These are phyloP conservation scores for Gymnoscelis rufifasciata DNA, from an alignment of 2,888 invertebrate species.

Conservation along the genomic window DNA sequence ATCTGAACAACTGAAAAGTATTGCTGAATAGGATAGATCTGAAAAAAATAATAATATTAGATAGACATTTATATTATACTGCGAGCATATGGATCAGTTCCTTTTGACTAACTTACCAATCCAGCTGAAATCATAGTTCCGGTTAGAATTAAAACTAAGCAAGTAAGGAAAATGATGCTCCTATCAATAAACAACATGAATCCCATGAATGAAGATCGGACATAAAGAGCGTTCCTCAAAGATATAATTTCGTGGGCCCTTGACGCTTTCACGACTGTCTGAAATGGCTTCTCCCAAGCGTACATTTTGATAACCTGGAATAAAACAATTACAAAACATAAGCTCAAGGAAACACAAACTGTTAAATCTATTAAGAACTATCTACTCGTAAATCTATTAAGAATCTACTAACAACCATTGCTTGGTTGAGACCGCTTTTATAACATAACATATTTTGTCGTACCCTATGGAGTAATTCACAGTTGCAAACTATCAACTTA, in stretches of 20 bases:
- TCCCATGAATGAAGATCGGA: constrained; percentile 83
- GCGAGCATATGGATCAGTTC: no score
- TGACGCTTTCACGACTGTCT: constrained; percentile 80
- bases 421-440: no score
- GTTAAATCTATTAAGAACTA: no score
- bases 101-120: constrained; percentile 37
- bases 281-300: constrained; percentile 93
- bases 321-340: no score
- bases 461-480: no score
- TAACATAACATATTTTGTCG: no score
- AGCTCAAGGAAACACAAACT: no score
- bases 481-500: no score
- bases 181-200: constrained; percentile 87
- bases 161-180: constrained; percentile 83
- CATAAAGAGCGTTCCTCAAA: constrained; percentile 78
- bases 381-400: no score
- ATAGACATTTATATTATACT: no score
- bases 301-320: constrained; percentile 94
- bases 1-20: constrained; percentile 78
- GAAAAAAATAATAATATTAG: constrained; percentile 33
- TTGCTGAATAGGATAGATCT: constrained; percentile 80
- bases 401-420: no score
- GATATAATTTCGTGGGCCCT: constrained; percentile 77
- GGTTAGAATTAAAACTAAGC: constrained; percentile 53
- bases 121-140: constrained; percentile 60